Evolutionary conservation across 2,888 invertebrate genomes (phyloP).

Genomic region (Bursaphelenchus okinawaensis): DNA sequence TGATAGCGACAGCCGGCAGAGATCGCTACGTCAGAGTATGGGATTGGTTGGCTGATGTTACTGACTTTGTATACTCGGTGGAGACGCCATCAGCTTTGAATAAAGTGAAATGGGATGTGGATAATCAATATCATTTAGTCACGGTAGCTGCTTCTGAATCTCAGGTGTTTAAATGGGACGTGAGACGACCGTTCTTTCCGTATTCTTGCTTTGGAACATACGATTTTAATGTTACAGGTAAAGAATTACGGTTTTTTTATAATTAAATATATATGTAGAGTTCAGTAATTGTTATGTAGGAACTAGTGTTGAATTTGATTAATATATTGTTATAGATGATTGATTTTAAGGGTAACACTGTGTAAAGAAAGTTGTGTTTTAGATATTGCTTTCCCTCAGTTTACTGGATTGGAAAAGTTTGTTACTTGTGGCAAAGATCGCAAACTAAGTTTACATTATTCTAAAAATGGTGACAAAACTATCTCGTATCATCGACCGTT

Average conservation of each 20-base stretch:
- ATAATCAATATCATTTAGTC: constrained; percentile 16
- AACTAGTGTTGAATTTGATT: too few relatives aligned
- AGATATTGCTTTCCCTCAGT: constrained; percentile 28
- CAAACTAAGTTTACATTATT: constrained; percentile 19
- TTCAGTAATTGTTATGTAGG: constrained; percentile 29
- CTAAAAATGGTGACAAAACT: constrained; percentile 9
- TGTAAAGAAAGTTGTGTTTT: neutral
- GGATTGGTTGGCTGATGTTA: constrained; percentile 25
- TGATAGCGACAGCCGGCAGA: constrained; percentile 29
- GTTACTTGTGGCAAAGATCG: constrained; percentile 30
- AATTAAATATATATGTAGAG: neutral
- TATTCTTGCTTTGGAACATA: constrained; percentile 18
- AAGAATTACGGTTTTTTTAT: constrained; percentile 29
- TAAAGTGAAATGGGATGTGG: constrained; percentile 17
- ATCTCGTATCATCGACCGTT: neutral
- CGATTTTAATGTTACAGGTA: constrained; percentile 18
- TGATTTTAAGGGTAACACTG: too few relatives aligned
- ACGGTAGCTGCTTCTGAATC: constrained; percentile 15
- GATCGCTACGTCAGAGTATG: constrained; percentile 24
- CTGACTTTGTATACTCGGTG: constrained; percentile 19
- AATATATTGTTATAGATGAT: too few relatives aligned
- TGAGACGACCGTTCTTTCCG: constrained; percentile 27
- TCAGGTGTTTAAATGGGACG: constrained; percentile 26
- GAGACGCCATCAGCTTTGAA: constrained; percentile 25
- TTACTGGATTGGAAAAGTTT: constrained; percentile 14